These are phyloP conservation scores for Solenopsis fugax DNA, from an alignment of 1,140 invertebrate species.

Conservation along the genomic window DNA sequence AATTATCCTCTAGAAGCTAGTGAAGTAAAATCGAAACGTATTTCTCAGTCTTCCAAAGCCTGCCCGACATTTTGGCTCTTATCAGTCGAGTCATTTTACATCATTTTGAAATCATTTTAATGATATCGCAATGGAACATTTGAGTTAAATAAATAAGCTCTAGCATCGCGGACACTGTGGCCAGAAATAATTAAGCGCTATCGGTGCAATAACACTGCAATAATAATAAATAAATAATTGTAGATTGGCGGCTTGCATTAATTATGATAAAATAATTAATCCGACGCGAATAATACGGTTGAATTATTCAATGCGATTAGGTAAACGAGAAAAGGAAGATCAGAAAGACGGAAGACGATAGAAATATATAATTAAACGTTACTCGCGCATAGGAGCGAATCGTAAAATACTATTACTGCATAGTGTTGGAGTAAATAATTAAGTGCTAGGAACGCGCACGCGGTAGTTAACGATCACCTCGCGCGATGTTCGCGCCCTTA, in stretches of 20 bases:
- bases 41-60: not conserved
- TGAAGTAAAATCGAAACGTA: not conserved
- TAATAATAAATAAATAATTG: constrained; percentile 36
- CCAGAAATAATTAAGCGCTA: constrained; percentile 44
- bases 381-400: constrained; percentile 12
- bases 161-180: not conserved
- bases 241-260: not conserved
- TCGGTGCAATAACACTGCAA: not conserved
- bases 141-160: not conserved
- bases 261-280: constrained; percentile 43
- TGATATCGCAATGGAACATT: not conserved
- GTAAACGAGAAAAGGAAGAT: not conserved
- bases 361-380: constrained; percentile 31
- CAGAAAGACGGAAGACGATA: not conserved
- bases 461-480: constrained; percentile 53
- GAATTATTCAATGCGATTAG: constrained; percentile 13
- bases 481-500: constrained; percentile 52
- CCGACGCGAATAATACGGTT: not conserved
- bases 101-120: constrained; percentile 1
- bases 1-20: not conserved
- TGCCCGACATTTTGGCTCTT: not conserved
- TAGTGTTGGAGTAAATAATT: constrained; percentile 64
- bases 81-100: not conserved
- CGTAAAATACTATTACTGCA: constrained; percentile 9
- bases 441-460: constrained; percentile 44